Evolutionary conservation across 2,113 vertebrate species (phyloP), one percentile per base, ranked within the genome.

Genomic region (Formicarius rufipectus): DNA sequence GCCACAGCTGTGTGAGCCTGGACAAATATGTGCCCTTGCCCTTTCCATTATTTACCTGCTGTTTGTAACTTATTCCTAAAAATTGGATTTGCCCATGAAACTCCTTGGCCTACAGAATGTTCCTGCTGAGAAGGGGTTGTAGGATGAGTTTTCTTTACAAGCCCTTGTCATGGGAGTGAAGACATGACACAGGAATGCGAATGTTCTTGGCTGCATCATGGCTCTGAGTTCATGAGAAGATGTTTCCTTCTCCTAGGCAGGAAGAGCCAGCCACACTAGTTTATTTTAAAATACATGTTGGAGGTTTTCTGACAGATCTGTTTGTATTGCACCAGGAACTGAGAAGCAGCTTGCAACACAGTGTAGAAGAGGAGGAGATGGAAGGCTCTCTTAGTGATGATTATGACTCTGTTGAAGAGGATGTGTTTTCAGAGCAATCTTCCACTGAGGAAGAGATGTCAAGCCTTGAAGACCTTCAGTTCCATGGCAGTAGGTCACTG

Each of bases 351-450:
- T 98, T 99, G 94, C 98, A 99, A 94, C 96, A 95, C 52, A 96
- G 96, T 50, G 58, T 88, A 31, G 95, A 88, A 88, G 97, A 98
- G 89, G 97, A 97, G n/a, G 97, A 95, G 92, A 97, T 94, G 81
- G 91, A 97, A 22, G 97, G 98, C 42, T 97, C 97, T 15, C 97
- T 97, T 3, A 98, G 98, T 60, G 99, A 99, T 69, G 99, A 99
- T 94, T 98, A 97, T 1, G 99, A 98, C 81, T 98, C 96, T 47
- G 95, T 98, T 14, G 98, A 99, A 49, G 99, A 99, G 82, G 99
- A 99, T 37, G 98, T 98, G 89, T 97, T 98, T 85, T 98, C 98
- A 59, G 99, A 99, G 90, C 96, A 98, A 4, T 98, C 98, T 39
- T 97, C 95, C 95, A 97, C 96, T 63, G 98, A 98, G 72, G 98